A percentile compares a stretch with the other conserved stretches of the same genome.
Conservation (phyloP, 2,113 vertebrate species). For the Elanus axillaris region DNA sequence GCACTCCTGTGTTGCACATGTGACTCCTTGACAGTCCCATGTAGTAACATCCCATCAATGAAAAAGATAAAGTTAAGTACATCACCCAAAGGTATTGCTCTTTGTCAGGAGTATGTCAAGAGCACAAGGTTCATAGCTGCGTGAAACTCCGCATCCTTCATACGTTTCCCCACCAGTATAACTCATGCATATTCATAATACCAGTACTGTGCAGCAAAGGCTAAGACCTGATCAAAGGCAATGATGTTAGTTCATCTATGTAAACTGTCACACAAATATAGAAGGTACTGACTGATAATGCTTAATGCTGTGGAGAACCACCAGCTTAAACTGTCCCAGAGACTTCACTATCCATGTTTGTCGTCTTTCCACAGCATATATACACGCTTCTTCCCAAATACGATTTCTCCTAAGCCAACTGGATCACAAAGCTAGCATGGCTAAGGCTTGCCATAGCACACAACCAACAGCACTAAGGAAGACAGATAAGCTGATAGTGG, state of each 20-base stretch:
- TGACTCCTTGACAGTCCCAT: too few species aligned
- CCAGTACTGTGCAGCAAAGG: background rate
- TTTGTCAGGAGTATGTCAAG: background rate
- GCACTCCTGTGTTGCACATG: rapidly evolving
- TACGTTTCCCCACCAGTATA: background rate
- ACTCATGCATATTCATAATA: background rate
- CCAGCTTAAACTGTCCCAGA: background rate
- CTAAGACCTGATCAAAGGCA: background rate
- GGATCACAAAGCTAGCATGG: background rate
- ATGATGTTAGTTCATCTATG: background rate
- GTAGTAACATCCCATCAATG: too few species aligned
- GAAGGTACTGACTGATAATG: background rate
- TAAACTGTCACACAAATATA: background rate
- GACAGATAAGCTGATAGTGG: background rate
- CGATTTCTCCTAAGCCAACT: background rate
- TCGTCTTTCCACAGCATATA: background rate
- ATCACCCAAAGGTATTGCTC: background rate
- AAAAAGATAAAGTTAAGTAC: background rate
- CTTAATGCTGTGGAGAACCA: background rate
- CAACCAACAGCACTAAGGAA: background rate
- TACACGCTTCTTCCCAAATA: background rate
- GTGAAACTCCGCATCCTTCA: background rate
- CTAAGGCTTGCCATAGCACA: background rate
- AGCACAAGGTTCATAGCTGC: background rate
- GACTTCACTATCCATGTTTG: background rate